phyloP scores from a whole-genome alignment of 2,113 vertebrate species.

The Aldabrachelys gigantea region DNA sequence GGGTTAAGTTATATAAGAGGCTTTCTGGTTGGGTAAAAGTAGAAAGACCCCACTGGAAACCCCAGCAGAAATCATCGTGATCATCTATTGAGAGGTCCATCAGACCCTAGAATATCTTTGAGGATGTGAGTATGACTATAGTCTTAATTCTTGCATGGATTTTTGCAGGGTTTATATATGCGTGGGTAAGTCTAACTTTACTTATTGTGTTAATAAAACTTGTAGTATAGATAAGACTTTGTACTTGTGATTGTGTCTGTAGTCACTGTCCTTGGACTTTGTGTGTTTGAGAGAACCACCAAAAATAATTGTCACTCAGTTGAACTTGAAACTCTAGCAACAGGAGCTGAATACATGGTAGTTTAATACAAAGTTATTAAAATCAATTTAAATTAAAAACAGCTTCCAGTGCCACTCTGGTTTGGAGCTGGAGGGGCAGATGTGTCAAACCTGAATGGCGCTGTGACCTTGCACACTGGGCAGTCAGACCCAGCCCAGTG shows the following conservation, averaged over 20 bases:
- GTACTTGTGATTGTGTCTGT: not conserved
- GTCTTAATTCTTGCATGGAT: not conserved
- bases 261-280: not conserved
- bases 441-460: not conserved
- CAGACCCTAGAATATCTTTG: not conserved
- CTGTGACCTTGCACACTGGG: not conserved
- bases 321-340: not conserved
- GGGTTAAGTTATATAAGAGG: not conserved
- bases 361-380: not conserved
- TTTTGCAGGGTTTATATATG: not conserved
- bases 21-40: not conserved
- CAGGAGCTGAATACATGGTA: not conserved
- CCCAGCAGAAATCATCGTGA: not conserved
- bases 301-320: not conserved
- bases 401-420: not conserved
- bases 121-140: not conserved
- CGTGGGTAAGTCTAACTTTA: not conserved
- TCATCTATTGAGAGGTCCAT: not conserved
- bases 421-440: not conserved
- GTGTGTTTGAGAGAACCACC: not conserved
- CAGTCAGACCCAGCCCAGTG: not conserved
- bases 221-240: not conserved
- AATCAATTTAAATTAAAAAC: not conserved
- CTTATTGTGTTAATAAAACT: not conserved
- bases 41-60: not conserved